A percentile compares a stretch with the other conserved stretches of the same genome.
These are phyloP conservation scores for Mus minutoides DNA, from an alignment of 2,797 vertebrate genomes.

Conservation along the genomic window DNA sequence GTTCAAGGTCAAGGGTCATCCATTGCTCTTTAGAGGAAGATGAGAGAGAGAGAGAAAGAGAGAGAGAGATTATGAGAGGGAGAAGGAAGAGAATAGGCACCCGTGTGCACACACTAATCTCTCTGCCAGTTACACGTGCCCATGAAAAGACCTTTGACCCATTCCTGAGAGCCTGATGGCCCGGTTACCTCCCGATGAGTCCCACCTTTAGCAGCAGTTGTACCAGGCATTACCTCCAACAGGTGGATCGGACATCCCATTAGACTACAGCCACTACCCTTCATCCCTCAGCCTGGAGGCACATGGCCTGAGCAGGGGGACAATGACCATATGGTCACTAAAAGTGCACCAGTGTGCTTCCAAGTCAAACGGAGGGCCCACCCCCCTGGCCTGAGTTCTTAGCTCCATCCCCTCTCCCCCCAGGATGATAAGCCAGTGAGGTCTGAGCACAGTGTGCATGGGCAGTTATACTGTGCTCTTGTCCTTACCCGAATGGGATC, in stretches of 20 bases:
- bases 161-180: background rate
- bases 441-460: accelerated
- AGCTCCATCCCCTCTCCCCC: too few relatives aligned
- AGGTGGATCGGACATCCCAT: background rate
- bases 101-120: background rate
- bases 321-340: too few relatives aligned
- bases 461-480: accelerated
- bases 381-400: accelerated
- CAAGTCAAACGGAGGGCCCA: accelerated
- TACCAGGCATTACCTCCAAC: background rate
- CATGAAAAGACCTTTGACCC: background rate
- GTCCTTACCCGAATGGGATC: accelerated
- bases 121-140: background rate
- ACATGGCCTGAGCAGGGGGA: too few relatives aligned
- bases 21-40: background rate
- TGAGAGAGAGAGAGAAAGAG: too few relatives aligned
- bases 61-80: background rate
- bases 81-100: background rate
- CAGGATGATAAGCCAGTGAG: too few relatives aligned
- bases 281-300: background rate
- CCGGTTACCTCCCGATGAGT: too few relatives aligned
- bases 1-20: background rate
- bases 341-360: accelerated
- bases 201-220: background rate
- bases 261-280: background rate